These are phyloP conservation scores for Lynx canadensis DNA, from an alignment of 2,113 vertebrate genomes.

Conservation along the genomic window DNA sequence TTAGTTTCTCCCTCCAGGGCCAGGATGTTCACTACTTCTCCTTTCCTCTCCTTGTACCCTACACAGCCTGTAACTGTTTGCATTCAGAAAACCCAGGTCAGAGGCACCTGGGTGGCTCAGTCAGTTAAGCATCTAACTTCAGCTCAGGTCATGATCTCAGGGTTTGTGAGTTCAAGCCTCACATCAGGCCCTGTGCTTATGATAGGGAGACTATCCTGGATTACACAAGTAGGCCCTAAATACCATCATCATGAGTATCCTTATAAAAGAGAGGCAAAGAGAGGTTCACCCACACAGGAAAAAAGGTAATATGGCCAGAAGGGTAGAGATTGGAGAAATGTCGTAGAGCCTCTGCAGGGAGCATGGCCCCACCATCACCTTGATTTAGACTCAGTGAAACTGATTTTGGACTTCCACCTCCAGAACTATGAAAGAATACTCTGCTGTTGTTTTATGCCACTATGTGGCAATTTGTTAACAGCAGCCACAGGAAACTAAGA, in stretches of 20 bases:
- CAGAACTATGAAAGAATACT: neutral
- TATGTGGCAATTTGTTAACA: neutral
- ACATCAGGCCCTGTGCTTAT: neutral
- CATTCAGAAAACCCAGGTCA: neutral
- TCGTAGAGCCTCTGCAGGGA: neutral
- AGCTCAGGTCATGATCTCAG: neutral
- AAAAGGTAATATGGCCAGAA: neutral
- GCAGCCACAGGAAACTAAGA: neutral
- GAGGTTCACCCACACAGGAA: neutral
- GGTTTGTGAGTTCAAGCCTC: neutral
- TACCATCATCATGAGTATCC: neutral
- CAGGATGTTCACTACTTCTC: neutral
- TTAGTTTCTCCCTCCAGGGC: too few relatives aligned
- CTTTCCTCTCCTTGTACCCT: neutral
- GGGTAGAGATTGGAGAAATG: neutral
- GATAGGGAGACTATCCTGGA: neutral
- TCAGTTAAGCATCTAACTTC: neutral
- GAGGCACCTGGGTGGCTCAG: neutral
- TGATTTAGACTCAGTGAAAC: neutral
- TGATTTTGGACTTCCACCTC: neutral
- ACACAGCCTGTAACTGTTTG: neutral
- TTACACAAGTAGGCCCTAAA: neutral
- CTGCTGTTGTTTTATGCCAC: neutral
- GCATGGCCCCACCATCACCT: neutral
- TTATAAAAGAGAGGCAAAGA: neutral